A percentile compares a stretch with the other conserved stretches of the same genome.
Evolutionary conservation across 2,888 invertebrate species (phyloP).

Genomic region (Hylaea fasciaria): DNA sequence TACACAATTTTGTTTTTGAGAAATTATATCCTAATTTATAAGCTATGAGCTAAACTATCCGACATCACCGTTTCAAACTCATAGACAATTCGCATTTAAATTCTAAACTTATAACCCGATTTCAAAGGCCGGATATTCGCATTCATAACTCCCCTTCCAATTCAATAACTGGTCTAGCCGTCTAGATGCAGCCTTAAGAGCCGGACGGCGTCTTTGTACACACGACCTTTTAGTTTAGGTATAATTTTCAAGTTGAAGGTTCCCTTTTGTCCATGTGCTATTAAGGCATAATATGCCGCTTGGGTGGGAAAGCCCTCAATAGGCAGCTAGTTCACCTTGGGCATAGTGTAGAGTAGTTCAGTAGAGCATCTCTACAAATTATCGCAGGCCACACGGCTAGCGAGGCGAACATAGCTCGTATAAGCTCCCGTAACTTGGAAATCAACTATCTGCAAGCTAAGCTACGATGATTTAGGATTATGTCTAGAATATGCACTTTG

Average conservation of each 20-base stretch:
- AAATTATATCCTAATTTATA: too few relatives aligned
- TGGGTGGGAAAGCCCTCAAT: conserved; percentile 69
- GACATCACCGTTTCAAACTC: conserved; percentile 1
- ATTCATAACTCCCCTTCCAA: conserved; percentile 55
- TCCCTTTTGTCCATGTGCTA: conserved; percentile 59
- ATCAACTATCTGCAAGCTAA: too few relatives aligned
- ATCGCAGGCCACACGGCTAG: too few relatives aligned
- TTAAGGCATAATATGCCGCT: conserved; percentile 64
- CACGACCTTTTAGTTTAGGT: conserved; percentile 78
- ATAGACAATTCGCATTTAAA: not conserved
- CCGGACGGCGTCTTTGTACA: conserved; percentile 59
- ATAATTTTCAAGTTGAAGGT: conserved; percentile 82
- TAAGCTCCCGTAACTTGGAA: not conserved
- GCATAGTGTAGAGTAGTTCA: conserved; percentile 14
- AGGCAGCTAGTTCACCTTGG: conserved; percentile 63
- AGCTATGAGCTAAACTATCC: too few relatives aligned
- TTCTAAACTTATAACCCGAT: conserved; percentile 2
- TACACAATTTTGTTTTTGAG: too few relatives aligned
- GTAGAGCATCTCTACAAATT: too few relatives aligned
- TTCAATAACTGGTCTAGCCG: conserved; percentile 66
- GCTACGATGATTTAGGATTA: too few relatives aligned
- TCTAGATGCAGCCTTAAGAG: conserved; percentile 73
- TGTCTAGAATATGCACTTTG: too few relatives aligned
- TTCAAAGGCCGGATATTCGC: conserved; percentile 34
- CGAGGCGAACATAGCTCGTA: too few relatives aligned